A percentile compares a stretch with the other conserved stretches of the same genome.
phyloP scores from a whole-genome alignment of 2,797 vertebrate species.

The Phrynocephalus vlangalii region DNA sequence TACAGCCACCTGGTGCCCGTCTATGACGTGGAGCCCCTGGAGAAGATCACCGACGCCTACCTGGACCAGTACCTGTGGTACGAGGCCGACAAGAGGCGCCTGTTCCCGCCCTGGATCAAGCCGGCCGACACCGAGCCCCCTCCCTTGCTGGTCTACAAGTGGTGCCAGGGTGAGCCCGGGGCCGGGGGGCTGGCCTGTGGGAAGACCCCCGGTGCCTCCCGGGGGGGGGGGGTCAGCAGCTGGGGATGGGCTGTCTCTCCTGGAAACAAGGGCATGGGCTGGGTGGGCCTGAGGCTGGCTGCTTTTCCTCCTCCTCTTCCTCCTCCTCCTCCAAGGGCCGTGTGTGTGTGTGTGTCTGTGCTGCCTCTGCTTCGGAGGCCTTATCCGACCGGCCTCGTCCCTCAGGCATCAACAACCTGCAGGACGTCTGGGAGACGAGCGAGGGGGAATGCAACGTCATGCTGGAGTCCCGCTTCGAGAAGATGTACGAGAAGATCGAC shows the following conservation, averaged over 20 bases:
- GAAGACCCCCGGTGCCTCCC: too few species aligned
- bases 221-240: too few species aligned
- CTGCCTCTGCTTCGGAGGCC: background rate
- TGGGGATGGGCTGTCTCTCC: too few species aligned
- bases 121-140: conserved; percentile 98
- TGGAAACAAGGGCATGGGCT: too few species aligned
- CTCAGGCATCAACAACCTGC: conserved; percentile 97
- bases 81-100: conserved; percentile 95
- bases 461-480: conserved; percentile 98
- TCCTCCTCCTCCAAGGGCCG: too few species aligned
- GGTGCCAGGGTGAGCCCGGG: conserved; percentile 92
- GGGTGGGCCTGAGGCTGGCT: too few species aligned
- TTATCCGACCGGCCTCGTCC: background rate
- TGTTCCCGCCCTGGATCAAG: conserved; percentile 99
- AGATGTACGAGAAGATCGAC: conserved; percentile 99
- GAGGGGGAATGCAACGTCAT: conserved; percentile 99
- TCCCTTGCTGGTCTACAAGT: conserved; percentile 97
- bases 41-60: conserved; percentile 99
- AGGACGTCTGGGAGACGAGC: conserved; percentile 97
- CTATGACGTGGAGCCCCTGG: conserved; percentile 97
- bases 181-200: too few species aligned
- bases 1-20: conserved; percentile 98
- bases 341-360: too few species aligned
- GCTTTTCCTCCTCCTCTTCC: too few species aligned
- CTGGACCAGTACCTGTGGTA: conserved; percentile 99